Evolutionary conservation across 2,888 invertebrate species (phyloP).

Genomic region (Drosophila anomalata): DNA sequence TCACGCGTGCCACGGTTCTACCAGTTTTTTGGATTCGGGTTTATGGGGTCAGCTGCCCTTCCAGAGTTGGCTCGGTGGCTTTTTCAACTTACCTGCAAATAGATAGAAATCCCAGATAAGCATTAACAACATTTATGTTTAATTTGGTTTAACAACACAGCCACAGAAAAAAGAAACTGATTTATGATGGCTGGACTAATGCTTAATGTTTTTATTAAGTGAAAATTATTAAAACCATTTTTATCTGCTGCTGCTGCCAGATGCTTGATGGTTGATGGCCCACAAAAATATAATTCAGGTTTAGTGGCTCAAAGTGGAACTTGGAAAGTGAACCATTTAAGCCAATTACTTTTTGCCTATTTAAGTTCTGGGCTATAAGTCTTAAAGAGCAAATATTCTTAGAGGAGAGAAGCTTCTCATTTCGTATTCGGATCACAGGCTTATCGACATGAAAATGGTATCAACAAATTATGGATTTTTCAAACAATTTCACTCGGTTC

Average conservation of each 20-base stretch:
- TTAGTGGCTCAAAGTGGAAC: slow-evolving; percentile 29
- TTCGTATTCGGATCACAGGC: slow-evolving; percentile 15
- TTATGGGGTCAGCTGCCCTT: slow-evolving; percentile 57
- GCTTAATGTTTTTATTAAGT: slow-evolving; percentile 61
- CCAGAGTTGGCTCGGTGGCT: slow-evolving; percentile 5
- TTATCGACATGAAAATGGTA: slow-evolving; percentile 13
- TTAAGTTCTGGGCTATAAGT: neutral
- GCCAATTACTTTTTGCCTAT: neutral
- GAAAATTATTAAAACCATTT: slow-evolving; percentile 57
- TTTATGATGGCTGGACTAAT: slow-evolving; percentile 51
- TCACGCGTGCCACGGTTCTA: slow-evolving; percentile 69
- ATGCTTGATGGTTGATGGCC: neutral
- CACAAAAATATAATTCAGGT: slow-evolving; percentile 28
- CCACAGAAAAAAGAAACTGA: slow-evolving; percentile 37
- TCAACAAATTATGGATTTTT: slow-evolving; percentile 23
- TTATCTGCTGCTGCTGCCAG: slow-evolving; percentile 11
- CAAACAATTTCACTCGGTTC: slow-evolving; percentile 19
- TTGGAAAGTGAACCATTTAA: slow-evolving; percentile 8
- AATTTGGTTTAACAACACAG: slow-evolving; percentile 48
- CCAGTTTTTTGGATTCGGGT: slow-evolving; percentile 32
- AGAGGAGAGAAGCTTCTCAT: neutral
- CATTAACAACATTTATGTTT: slow-evolving; percentile 51
- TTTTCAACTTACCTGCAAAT: slow-evolving; percentile 65
- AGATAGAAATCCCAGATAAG: slow-evolving; percentile 60
- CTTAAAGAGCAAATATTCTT: neutral